These are phyloP conservation scores for Papilio elwesi DNA, from an alignment of 2,888 invertebrate genomes.

Conservation along the genomic window DNA sequence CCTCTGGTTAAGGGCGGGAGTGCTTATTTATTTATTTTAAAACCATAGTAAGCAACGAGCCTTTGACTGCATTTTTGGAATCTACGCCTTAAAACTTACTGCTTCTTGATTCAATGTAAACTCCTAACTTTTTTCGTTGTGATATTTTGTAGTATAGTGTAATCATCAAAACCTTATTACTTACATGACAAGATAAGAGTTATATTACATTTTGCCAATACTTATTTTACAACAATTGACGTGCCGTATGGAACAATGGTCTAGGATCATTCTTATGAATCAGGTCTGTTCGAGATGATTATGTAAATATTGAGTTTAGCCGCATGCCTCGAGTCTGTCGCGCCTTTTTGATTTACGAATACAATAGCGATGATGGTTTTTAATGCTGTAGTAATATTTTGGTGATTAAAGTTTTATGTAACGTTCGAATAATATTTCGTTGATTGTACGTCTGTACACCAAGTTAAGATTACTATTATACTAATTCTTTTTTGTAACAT, in stretches of 20 bases:
- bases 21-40: no score
- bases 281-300: constrained; percentile 64
- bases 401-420: constrained; percentile 3
- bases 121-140: no score
- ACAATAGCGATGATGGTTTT: constrained; percentile 49
- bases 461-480: not conserved
- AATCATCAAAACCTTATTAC: no score
- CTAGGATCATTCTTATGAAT: constrained; percentile 52
- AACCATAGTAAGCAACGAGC: no score
- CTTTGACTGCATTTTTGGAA: no score
- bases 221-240: constrained; percentile 42
- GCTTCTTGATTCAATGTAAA: no score
- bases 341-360: constrained; percentile 43
- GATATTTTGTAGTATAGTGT: no score
- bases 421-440: not conserved
- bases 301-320: constrained; percentile 73
- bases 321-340: constrained; percentile 51
- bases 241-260: constrained; percentile 54
- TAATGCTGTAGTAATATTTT: constrained; percentile 39
- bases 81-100: no score
- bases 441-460: not conserved
- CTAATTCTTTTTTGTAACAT: no score
- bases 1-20: no score
- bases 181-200: no score
- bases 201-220: no score